phyloP scores from a whole-genome alignment of 2,113 vertebrate genomes.

The Odobenus rosmarus region DNA sequence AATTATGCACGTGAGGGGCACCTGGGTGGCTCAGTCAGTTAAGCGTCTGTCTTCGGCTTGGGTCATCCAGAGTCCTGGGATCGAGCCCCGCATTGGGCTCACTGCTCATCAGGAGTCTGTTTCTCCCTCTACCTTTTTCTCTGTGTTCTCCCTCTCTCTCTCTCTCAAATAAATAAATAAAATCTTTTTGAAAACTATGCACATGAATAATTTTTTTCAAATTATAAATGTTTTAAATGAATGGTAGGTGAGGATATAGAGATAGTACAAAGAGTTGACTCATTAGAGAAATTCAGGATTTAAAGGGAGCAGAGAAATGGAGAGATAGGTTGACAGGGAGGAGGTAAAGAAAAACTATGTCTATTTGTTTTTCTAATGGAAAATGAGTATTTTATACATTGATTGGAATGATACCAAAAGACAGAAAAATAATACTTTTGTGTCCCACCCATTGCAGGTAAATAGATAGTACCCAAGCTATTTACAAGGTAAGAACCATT shows the following conservation, averaged over 20 bases:
- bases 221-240: background rate
- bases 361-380: background rate
- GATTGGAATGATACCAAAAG: background rate
- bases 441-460: background rate
- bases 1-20: background rate
- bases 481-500: background rate
- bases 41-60: background rate
- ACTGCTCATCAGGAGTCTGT: background rate
- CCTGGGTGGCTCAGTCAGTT: background rate
- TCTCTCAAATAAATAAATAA: background rate
- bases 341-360: background rate
- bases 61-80: background rate
- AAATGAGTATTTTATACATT: background rate
- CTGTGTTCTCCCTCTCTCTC: no score
- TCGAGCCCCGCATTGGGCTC: background rate
- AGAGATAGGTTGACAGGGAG: background rate
- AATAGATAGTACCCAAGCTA: background rate
- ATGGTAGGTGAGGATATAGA: background rate
- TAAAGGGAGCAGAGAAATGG: background rate
- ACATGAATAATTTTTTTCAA: constrained; percentile 23
- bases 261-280: background rate
- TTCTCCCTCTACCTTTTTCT: background rate
- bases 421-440: background rate
- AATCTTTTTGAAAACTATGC: background rate
- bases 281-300: background rate